Conservation (phyloP, 2,888 invertebrate genomes). For the Parnassius glacialis region DNA sequence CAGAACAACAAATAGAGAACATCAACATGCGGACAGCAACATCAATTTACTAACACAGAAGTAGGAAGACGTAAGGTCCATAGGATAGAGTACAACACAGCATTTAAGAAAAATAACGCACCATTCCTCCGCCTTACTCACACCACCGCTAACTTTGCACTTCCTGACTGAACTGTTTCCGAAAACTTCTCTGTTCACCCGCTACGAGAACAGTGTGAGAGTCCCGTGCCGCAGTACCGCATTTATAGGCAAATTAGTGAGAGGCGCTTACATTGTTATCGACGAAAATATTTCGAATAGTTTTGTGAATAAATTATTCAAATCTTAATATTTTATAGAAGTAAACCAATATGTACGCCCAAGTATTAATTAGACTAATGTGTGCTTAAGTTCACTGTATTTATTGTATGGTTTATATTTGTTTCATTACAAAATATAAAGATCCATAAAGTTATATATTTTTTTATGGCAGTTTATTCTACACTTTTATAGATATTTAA, state of each 20-base stretch:
- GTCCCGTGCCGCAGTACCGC: conserved; percentile 5
- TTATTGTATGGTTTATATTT: no score
- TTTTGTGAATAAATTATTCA: background rate
- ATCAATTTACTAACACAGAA: background rate
- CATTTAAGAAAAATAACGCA: conserved; percentile 1
- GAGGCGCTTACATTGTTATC: background rate
- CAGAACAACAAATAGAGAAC: conserved; percentile 1
- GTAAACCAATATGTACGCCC: no score
- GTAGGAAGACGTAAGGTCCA: background rate
- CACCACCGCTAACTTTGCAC: conserved; percentile 1
- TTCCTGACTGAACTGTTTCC: background rate
- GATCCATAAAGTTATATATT: no score
- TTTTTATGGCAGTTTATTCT: no score
- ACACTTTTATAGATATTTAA: no score
- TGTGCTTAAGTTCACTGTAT: no score
- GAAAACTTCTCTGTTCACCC: conserved; percentile 7
- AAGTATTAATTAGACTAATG: no score
- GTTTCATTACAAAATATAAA: no score
- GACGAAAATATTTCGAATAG: background rate
- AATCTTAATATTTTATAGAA: background rate
- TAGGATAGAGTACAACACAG: background rate
- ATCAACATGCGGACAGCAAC: conserved; percentile 10
- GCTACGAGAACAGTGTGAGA: background rate
- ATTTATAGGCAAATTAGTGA: background rate
- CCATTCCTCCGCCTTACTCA: conserved; percentile 6